Base-by-base conservation (phyloP, 2,113 vertebrate species). In the Centropristis striata region DNA sequence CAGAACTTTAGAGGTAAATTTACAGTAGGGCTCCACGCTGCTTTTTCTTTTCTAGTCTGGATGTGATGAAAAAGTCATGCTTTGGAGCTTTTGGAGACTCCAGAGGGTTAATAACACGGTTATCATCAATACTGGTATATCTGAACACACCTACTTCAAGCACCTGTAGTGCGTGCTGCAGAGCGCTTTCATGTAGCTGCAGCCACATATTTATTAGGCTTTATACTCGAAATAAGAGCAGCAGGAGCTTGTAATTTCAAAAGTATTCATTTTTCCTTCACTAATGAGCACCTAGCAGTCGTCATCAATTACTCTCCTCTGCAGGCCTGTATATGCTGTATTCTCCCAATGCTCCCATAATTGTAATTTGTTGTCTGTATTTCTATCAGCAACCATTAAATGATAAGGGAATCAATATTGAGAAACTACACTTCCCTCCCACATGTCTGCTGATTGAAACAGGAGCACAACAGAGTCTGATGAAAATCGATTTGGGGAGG, bases 401-500 rank as follows among this genome's bases (percentile, higher is more conserved):
- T 12, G 15, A 53, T 53, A 25, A n/a, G 20, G 16, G 16, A 15
- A 9, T 50, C 44, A 44, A 37, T 41, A 60, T 10, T 36, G 27
- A 71, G 27, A 63, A 63, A 39, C n/a, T 23, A 15, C 14, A 60
- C n/a, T n/a, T 60, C 36, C 18, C 20, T 65, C 39, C 61, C 44
- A 65, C 18, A 20, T 11, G 23, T 47, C 25, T 2, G 28, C 58
- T 53, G 32, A 80, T 46, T 36, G 63, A 66, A 50, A 51, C 12
- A 13, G 8, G 20, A 25, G 32, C 10, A 37, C 25, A 21, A 25
- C 16, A 25, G 53, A 39, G 50, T 63, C 13, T n/a, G 16, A 75
- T 60, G 23, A 39, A 54, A 61, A 66, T 65, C 15, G 11, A 15
- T 59, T 46, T 9, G 4, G 15, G 20, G 36, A 15, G 18, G 41